Conservation (phyloP, 1,140 invertebrate species). For the Dendroctonus ponderosae region DNA sequence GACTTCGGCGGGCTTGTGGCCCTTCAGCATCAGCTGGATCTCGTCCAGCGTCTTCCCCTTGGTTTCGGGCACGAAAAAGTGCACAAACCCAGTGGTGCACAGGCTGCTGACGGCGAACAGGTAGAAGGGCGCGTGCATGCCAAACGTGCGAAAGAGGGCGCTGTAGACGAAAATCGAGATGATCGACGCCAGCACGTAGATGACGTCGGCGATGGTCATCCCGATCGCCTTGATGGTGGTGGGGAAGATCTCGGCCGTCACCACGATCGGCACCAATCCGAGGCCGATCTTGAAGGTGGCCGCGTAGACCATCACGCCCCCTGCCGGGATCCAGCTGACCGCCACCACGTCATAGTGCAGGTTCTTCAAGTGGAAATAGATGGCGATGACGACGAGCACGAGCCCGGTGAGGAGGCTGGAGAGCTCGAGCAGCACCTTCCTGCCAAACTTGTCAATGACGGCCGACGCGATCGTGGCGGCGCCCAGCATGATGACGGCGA, state of each 20-base stretch:
- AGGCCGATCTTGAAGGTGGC: slow-evolving; percentile 42
- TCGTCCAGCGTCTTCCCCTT: slow-evolving; percentile 76
- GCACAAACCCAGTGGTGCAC: slow-evolving; percentile 58
- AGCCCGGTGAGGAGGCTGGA: slow-evolving; percentile 37
- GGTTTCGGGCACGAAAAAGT: slow-evolving; percentile 68
- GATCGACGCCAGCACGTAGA: slow-evolving; percentile 54
- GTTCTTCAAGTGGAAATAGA: slow-evolving; percentile 43
- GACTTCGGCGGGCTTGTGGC: slow-evolving; percentile 7
- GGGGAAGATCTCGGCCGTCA: slow-evolving; percentile 68
- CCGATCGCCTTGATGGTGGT: slow-evolving; percentile 57
- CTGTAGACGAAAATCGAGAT: slow-evolving; percentile 67
- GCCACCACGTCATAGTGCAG: slow-evolving; percentile 21
- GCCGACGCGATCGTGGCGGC: slow-evolving; percentile 43
- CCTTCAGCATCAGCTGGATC: slow-evolving; percentile 57
- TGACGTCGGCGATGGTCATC: slow-evolving; percentile 45
- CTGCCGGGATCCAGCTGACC: slow-evolving; percentile 38
- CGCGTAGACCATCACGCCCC: slow-evolving; percentile 41
- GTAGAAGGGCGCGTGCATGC: slow-evolving; percentile 62
- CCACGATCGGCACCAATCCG: slow-evolving; percentile 66
- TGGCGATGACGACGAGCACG: slow-evolving; percentile 31
- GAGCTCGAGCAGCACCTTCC: slow-evolving; percentile 51
- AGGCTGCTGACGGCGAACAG: slow-evolving; percentile 63
- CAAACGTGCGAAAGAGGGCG: slow-evolving; percentile 52
- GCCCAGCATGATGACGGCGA: slow-evolving; percentile 48
- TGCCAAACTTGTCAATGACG: slow-evolving; percentile 50